These are phyloP conservation scores for Chelonus insularis DNA, from an alignment of 1,140 invertebrate genomes.

Conservation along the genomic window DNA sequence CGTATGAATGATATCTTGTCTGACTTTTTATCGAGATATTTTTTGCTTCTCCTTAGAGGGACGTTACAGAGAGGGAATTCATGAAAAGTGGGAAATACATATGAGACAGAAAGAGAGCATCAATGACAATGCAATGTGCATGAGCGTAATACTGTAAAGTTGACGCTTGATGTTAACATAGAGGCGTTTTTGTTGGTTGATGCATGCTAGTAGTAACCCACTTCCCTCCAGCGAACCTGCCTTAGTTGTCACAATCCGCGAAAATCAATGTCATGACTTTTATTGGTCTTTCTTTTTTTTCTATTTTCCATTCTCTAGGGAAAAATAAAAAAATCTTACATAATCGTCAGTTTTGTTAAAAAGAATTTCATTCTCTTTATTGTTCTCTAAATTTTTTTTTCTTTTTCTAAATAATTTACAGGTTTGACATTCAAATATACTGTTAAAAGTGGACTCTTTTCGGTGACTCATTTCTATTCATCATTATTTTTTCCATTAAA, in stretches of 20 bases:
- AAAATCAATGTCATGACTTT: slow-evolving; percentile 22
- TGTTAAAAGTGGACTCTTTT: too few species aligned
- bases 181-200: slow-evolving; percentile 27
- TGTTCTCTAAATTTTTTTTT: too few species aligned
- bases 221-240: slow-evolving; percentile 19
- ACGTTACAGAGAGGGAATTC: not conserved
- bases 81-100: not conserved
- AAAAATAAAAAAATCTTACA: not conserved
- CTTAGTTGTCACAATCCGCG: not conserved
- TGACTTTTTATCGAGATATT: not conserved
- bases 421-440: too few species aligned
- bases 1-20: not conserved
- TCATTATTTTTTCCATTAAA: too few species aligned
- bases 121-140: not conserved
- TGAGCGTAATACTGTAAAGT: not conserved
- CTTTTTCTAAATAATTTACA: too few species aligned
- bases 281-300: slow-evolving; percentile 25
- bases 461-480: too few species aligned
- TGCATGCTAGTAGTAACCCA: slow-evolving; percentile 28
- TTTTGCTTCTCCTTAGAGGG: not conserved
- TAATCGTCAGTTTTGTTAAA: not conserved
- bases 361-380: too few species aligned
- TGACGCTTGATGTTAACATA: slow-evolving; percentile 27
- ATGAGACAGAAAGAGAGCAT: not conserved
- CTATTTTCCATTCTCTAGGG: slow-evolving; percentile 18